These are phyloP conservation scores for Cosmia trapezina DNA, from an alignment of 2,888 invertebrate species.

Conservation along the genomic window DNA sequence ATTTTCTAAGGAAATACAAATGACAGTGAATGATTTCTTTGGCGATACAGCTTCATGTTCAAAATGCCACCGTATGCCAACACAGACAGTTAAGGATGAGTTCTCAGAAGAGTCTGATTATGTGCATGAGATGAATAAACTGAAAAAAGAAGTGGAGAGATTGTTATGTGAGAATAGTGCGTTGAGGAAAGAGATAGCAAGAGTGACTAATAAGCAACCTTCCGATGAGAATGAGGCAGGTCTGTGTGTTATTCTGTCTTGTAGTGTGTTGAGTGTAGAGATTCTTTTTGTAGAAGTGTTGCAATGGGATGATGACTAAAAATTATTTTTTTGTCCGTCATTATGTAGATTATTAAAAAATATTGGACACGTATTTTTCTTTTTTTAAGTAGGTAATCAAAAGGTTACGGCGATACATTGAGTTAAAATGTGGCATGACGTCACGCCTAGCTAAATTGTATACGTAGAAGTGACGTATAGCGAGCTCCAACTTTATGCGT, in stretches of 20 bases:
- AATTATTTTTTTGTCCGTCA: no score
- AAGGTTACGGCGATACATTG: no score
- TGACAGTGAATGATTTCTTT: conserved; percentile 67
- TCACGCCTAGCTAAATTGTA: no score
- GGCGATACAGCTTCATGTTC: conserved; percentile 65
- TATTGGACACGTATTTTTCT: no score
- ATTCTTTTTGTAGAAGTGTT: no score
- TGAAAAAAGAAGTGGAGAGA: conserved; percentile 74
- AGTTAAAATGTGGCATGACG: no score
- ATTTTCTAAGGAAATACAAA: conserved; percentile 56
- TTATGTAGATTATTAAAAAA: no score
- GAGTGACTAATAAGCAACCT: conserved; percentile 58
- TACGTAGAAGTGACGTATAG: no score
- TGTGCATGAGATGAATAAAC: conserved; percentile 69
- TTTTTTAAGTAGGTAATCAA: no score
- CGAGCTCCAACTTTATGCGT: no score
- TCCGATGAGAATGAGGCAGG: conserved; percentile 61
- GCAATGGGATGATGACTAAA: no score
- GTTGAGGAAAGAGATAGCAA: conserved; percentile 78
- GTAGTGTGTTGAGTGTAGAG: conserved; percentile 42
- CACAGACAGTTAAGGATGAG: conserved; percentile 20
- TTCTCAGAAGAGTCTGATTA: conserved; percentile 44
- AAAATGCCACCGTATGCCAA: conserved; percentile 49
- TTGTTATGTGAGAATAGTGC: conserved; percentile 76
- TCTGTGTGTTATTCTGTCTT: conserved; percentile 61